Evolutionary conservation across 1,140 invertebrate species (phyloP).

Genomic region (Eubasilissa regina): DNA sequence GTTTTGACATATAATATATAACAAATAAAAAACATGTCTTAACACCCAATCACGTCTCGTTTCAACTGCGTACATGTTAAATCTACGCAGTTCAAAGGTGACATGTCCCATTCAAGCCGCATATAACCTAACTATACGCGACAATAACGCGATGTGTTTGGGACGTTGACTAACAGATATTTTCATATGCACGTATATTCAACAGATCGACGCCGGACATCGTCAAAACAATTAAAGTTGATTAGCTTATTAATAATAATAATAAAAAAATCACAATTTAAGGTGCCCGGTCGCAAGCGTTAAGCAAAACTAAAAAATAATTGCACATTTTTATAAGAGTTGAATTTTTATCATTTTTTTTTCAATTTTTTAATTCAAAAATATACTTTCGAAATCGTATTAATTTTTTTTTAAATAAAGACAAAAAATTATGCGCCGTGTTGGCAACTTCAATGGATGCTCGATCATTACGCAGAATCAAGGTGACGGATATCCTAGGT

Average conservation of each 20-base stretch:
- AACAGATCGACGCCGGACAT: too few species aligned
- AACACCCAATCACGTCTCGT: neutral
- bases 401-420: neutral
- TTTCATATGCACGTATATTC: too few species aligned
- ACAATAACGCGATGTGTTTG: neutral
- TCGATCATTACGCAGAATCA: neutral
- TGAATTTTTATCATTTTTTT: too few species aligned
- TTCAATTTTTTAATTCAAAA: too few species aligned
- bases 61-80: neutral
- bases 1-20: neutral
- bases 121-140: neutral
- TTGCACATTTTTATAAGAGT: too few species aligned
- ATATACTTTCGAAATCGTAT: too few species aligned
- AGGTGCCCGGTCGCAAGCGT: too few species aligned
- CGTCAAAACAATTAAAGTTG: too few species aligned
- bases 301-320: too few species aligned
- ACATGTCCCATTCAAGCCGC: neutral
- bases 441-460: neutral
- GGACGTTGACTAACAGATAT: too few species aligned
- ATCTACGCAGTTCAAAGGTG: neutral
- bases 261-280: too few species aligned
- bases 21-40: neutral
- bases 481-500: constrained; percentile 2
- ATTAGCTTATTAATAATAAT: too few species aligned
- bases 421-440: neutral